Conservation (phyloP, 2,113 vertebrate species). For the Nothocercus julius region DNA sequence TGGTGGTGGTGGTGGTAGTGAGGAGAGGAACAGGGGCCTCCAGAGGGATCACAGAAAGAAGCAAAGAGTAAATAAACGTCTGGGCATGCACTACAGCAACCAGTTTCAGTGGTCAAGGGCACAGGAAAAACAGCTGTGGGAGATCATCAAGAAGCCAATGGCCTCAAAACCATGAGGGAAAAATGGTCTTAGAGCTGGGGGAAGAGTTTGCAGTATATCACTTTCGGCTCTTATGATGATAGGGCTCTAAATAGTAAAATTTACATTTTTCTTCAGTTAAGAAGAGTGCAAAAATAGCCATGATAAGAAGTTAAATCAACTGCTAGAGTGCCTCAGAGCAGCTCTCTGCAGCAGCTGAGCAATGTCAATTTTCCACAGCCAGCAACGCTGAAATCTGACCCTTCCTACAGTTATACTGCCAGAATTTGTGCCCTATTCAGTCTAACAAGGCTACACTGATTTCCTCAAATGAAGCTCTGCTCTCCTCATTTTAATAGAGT, state of each 20-base stretch:
- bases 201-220: neutral
- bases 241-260: neutral
- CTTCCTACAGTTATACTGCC: neutral
- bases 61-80: neutral
- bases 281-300: neutral
- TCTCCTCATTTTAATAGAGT: neutral
- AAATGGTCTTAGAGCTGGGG: neutral
- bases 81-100: neutral
- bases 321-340: neutral
- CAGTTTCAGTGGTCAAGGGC: neutral
- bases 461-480: neutral
- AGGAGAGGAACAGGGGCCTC: neutral
- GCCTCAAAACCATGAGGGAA: neutral
- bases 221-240: neutral
- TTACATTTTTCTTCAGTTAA: neutral
- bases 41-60: accelerated
- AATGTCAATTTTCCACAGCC: neutral
- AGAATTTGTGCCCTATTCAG: neutral
- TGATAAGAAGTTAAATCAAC: neutral
- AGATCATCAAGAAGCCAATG: neutral
- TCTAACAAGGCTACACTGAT: accelerated
- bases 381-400: neutral
- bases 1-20: neutral
- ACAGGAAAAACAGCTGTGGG: neutral
- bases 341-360: neutral